These are phyloP conservation scores for Phymorhynchus buccinoides DNA, from an alignment of 1,140 invertebrate species.

Conservation along the genomic window DNA sequence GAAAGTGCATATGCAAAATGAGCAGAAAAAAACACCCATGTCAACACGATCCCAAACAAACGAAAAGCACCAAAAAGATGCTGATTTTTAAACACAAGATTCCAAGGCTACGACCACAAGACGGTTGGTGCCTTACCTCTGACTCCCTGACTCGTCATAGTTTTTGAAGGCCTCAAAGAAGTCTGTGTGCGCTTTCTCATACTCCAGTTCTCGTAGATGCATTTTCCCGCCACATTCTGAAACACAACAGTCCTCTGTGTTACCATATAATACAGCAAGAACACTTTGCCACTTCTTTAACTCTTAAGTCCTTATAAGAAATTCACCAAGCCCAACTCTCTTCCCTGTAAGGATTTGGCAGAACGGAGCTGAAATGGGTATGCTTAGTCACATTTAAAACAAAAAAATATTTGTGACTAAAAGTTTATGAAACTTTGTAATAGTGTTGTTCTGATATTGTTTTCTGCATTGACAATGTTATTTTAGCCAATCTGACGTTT, in stretches of 20 bases:
- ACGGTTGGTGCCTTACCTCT: conserved; percentile 79
- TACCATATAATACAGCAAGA: background rate
- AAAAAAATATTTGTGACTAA: too few species aligned
- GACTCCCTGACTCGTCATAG: conserved; percentile 99
- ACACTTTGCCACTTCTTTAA: background rate
- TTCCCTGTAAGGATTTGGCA: too few species aligned
- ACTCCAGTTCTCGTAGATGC: conserved; percentile 98
- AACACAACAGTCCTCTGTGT: background rate
- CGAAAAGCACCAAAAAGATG: background rate
- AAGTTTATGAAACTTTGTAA: too few species aligned
- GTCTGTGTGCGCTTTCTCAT: conserved; percentile 98
- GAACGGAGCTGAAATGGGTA: too few species aligned
- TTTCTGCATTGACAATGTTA: too few species aligned
- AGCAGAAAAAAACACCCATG: background rate
- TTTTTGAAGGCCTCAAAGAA: conserved; percentile 99
- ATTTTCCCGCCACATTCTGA: conserved; percentile 99
- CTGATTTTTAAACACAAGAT: background rate
- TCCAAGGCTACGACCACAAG: too few species aligned
- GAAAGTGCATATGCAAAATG: too few species aligned
- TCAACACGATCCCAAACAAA: background rate
- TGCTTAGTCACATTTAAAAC: too few species aligned
- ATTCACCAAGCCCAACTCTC: too few species aligned
- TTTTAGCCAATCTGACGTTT: too few species aligned
- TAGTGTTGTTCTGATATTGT: too few species aligned
- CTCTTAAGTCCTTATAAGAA: too few species aligned